These are phyloP conservation scores for Myotis pilosus DNA, from an alignment of 2,797 vertebrate species.

Conservation along the genomic window DNA sequence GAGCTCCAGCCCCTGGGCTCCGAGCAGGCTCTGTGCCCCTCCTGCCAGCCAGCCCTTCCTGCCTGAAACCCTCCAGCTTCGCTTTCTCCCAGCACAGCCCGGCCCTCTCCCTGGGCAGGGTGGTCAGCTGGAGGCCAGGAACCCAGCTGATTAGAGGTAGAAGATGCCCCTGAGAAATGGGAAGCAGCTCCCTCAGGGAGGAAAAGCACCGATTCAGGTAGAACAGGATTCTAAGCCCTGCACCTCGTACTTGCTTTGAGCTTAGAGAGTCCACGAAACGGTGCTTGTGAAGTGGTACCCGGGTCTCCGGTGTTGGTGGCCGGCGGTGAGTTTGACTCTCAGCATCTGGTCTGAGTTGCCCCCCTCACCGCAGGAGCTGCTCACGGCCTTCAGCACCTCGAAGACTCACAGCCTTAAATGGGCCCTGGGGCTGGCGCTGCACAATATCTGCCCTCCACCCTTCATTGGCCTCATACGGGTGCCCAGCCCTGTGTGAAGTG, in stretches of 20 bases:
- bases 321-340: neutral
- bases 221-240: neutral
- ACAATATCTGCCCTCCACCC: neutral
- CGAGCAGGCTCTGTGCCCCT: neutral
- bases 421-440: neutral
- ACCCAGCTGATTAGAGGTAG: neutral
- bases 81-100: neutral
- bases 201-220: neutral
- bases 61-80: neutral
- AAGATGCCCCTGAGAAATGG: neutral
- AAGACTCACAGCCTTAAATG: neutral
- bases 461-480: rapidly evolving
- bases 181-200: neutral
- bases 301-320: neutral
- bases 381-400: neutral
- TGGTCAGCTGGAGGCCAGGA: neutral
- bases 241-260: neutral
- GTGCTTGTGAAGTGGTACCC: neutral
- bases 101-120: neutral
- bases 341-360: neutral
- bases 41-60: rapidly evolving
- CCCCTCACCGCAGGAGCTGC: neutral
- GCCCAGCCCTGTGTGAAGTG: neutral
- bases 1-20: too few species aligned
- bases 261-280: neutral